Percentiles rank a stretch among this genome's conserved stretches.
Conservation (phyloP, 2,113 vertebrate genomes). For the Cynopterus brachyotis region DNA sequence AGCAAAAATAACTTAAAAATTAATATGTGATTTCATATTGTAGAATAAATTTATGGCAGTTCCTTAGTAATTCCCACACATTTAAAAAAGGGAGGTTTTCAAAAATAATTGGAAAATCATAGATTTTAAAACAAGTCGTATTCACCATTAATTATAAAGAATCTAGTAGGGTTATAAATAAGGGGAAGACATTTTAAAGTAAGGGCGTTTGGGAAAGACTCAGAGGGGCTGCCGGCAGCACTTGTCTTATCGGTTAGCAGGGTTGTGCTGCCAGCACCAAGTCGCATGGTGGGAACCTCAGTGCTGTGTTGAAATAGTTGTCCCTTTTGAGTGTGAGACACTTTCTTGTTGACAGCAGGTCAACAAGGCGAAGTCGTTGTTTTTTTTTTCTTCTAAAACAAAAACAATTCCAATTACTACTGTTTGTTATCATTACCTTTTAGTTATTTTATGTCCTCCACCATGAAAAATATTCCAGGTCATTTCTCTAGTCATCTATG, state of each 20-base stretch:
- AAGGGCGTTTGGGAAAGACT: background rate
- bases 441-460: background rate
- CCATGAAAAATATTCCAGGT: background rate
- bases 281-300: fast-evolving
- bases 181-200: background rate
- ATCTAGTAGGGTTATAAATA: background rate
- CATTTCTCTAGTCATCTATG: background rate
- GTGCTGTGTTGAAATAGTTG: background rate
- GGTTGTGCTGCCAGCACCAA: fast-evolving
- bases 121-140: background rate
- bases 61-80: background rate
- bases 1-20: conserved; percentile 11
- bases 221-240: no score
- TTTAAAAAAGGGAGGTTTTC: background rate
- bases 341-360: background rate
- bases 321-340: background rate
- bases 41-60: background rate
- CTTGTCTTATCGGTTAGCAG: fast-evolving
- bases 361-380: background rate
- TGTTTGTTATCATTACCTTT: background rate
- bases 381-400: background rate
- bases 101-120: conserved; percentile 11
- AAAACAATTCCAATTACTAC: background rate
- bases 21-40: background rate
- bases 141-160: background rate